A percentile compares a stretch with the other conserved stretches of the same genome.
Conservation (phyloP, 2,797 vertebrate species). For the Ispidina picta region DNA sequence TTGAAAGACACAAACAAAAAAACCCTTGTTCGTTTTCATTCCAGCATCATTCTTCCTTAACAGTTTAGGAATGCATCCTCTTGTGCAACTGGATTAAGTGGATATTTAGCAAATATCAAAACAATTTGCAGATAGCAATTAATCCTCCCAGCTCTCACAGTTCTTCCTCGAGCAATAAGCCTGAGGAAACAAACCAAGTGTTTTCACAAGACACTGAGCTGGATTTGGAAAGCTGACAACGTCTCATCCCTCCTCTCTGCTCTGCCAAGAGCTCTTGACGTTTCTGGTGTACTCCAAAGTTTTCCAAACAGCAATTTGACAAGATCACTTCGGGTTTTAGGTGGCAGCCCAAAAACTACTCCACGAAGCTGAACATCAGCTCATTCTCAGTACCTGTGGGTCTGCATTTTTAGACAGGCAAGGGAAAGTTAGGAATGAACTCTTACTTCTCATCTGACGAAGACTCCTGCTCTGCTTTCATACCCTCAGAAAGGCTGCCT, state of each 20-base stretch:
- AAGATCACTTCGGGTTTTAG: not conserved
- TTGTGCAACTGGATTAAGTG: not conserved
- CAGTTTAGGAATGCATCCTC: not conserved
- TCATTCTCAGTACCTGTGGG: not conserved
- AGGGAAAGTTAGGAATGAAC: not conserved
- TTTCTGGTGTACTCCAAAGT: not conserved
- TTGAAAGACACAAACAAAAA: not conserved
- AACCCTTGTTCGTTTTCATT: not conserved
- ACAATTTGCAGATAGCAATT: not conserved
- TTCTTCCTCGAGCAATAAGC: not conserved
- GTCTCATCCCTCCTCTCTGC: too few species aligned
- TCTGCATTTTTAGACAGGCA: not conserved
- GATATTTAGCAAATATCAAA: not conserved
- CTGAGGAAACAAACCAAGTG: not conserved
- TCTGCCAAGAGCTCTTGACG: not conserved
- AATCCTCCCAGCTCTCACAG: not conserved
- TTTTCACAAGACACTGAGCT: not conserved
- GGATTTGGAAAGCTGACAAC: not conserved
- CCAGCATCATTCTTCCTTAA: not conserved
- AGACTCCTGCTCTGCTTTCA: constrained; percentile 94
- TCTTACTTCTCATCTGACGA: constrained; percentile 94
- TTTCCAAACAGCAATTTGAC: not conserved
- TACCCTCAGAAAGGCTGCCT: constrained; percentile 97
- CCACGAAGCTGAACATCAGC: not conserved
- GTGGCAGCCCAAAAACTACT: not conserved